These are phyloP conservation scores for Ursus arctos DNA, from an alignment of 2,113 vertebrate species.

Conservation along the genomic window DNA sequence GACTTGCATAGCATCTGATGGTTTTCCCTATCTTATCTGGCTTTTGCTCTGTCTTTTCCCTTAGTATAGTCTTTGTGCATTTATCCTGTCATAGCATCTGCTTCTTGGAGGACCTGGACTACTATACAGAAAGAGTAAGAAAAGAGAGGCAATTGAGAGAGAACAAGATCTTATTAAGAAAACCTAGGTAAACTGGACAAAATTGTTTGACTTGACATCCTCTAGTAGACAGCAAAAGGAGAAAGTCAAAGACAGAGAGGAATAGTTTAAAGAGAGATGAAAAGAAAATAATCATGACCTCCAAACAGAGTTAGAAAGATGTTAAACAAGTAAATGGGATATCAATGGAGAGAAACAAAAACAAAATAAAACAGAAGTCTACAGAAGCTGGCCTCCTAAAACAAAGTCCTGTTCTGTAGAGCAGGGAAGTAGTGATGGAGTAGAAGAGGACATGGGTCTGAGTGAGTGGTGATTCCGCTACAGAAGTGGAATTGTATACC, in stretches of 20 bases:
- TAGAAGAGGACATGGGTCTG: conserved; percentile 94
- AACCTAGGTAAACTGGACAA: conserved; percentile 91
- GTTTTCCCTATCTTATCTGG: not conserved
- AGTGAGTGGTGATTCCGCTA: conserved; percentile 88
- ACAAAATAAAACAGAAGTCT: conserved; percentile 87
- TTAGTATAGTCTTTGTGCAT: not conserved
- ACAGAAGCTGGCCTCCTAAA: conserved; percentile 87
- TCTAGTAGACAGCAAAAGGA: conserved; percentile 95
- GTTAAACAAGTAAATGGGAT: conserved; percentile 95
- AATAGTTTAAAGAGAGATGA: conserved; percentile 91
- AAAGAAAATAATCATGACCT: conserved; percentile 93
- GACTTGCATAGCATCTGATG: not conserved
- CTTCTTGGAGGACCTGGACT: not conserved
- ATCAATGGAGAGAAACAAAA: conserved; percentile 95
- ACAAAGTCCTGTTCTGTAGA: conserved; percentile 81
- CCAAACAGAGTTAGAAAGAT: conserved; percentile 93
- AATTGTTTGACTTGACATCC: conserved; percentile 91
- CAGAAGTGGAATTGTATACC: conserved; percentile 4
- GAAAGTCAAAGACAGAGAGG: conserved; percentile 92
- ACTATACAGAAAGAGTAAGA: not conserved
- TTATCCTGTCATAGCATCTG: not conserved
- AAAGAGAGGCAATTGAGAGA: conserved; percentile 88
- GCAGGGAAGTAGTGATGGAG: conserved; percentile 78
- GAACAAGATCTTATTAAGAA: conserved; percentile 88
- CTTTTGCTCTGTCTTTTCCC: not conserved